Percentiles rank a stretch among this genome's conserved stretches.
Conservation (phyloP, 2,113 vertebrate species). For the Prietella phreatophila region DNA sequence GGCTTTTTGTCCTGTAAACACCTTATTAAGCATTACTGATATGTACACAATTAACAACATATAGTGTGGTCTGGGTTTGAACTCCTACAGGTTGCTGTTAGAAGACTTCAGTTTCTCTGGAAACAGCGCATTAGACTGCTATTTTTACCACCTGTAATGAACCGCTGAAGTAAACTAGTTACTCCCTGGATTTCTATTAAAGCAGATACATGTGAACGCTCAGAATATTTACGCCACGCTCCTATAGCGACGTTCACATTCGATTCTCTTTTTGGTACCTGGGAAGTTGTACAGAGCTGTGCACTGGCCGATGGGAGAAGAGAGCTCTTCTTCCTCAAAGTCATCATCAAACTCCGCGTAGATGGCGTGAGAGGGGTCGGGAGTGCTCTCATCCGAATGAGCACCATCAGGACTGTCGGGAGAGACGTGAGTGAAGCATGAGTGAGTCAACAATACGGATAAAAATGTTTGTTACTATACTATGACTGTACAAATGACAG, state of each 20-base stretch:
- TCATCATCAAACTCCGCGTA: conserved; percentile 87
- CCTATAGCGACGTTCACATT: not conserved
- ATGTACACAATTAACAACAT: too few relatives aligned
- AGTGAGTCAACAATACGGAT: too few relatives aligned
- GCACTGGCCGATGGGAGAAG: conserved; percentile 79
- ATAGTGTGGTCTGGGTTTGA: not conserved
- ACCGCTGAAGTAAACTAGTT: not conserved
- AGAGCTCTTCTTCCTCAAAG: conserved; percentile 81
- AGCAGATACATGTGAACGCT: not conserved
- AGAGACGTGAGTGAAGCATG: not conserved
- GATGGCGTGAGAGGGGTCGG: conserved; percentile 78
- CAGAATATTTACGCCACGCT: not conserved
- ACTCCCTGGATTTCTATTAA: not conserved
- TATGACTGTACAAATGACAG: not conserved
- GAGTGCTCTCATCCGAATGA: conserved; percentile 74
- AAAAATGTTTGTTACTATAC: too few relatives aligned
- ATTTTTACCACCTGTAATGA: not conserved
- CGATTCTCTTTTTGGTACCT: conserved; percentile 61
- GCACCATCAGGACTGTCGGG: conserved; percentile 74
- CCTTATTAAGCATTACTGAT: not conserved
- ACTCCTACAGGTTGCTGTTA: not conserved
- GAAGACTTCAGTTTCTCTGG: not conserved
- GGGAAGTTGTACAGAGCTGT: conserved; percentile 88
- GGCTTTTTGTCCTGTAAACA: not conserved
- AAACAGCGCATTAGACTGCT: not conserved